phyloP scores from a whole-genome alignment of 2,113 vertebrate species.

The Paramisgurnus dabryanus region DNA sequence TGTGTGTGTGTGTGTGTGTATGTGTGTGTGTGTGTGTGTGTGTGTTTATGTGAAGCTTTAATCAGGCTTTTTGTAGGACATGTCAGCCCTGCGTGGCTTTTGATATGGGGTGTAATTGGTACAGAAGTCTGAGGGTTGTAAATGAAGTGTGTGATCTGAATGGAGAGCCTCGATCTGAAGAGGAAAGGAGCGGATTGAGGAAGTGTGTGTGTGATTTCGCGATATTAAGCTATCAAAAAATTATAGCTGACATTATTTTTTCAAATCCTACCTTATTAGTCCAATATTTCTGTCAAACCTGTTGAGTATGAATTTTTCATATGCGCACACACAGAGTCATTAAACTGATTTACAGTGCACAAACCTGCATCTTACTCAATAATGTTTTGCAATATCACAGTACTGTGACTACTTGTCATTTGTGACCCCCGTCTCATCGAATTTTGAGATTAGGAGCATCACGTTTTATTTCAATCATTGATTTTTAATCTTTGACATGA shows the following conservation, averaged over 20 bases:
- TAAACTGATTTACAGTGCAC: too few species aligned
- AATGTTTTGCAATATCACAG: too few species aligned
- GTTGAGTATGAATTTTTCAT: neutral
- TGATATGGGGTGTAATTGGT: slow-evolving; percentile 51
- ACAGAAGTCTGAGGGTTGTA: slow-evolving; percentile 40
- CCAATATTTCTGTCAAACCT: neutral
- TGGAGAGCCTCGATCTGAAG: slow-evolving; percentile 26
- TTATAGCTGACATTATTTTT: neutral
- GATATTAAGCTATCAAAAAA: slow-evolving; percentile 11
- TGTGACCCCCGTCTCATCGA: too few species aligned
- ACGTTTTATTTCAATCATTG: too few species aligned
- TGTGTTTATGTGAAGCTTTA: slow-evolving; percentile 45
- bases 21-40: neutral
- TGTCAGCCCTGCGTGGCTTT: slow-evolving; percentile 37
- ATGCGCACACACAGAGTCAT: neutral
- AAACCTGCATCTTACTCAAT: too few species aligned
- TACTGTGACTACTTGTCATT: too few species aligned
- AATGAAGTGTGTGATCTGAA: slow-evolving; percentile 45
- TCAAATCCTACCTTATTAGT: slow-evolving; percentile 9
- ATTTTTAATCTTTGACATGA: too few species aligned
- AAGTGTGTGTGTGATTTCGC: slow-evolving; percentile 23
- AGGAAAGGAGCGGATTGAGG: slow-evolving; percentile 22
- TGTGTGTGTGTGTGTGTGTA: slow-evolving; percentile 22
- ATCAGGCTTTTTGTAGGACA: slow-evolving; percentile 50
- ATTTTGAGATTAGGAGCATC: too few species aligned